Percentiles rank a stretch among this genome's conserved stretches.
phyloP scores from a whole-genome alignment of 2,888 invertebrate species.

The Mycalesis mineus region DNA sequence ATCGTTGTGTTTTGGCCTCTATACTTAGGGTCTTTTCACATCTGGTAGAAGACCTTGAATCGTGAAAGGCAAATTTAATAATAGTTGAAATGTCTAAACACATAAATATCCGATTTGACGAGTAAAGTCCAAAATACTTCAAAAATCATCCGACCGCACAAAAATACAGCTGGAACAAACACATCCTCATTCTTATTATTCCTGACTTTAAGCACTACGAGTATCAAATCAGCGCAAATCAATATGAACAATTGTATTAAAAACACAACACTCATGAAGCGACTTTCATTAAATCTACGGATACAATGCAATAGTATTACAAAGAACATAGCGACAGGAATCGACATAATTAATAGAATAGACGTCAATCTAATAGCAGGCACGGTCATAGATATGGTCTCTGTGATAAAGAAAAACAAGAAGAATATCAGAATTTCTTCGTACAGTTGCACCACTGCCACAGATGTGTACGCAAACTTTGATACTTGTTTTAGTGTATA shows the following conservation, averaged over 20 bases:
- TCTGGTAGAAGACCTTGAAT: too few relatives aligned
- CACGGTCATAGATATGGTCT: neutral
- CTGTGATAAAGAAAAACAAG: neutral
- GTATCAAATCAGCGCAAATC: conserved; percentile 14
- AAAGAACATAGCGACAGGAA: conserved; percentile 13
- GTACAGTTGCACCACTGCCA: conserved; percentile 17
- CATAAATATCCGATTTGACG: conserved; percentile 4
- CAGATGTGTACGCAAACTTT: conserved; percentile 12
- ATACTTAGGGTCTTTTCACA: too few relatives aligned
- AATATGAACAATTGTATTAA: conserved; percentile 20
- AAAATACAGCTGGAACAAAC: neutral
- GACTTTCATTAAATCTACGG: conserved; percentile 1
- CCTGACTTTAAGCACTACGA: conserved; percentile 11
- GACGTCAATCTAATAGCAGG: conserved; percentile 23
- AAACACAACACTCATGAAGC: conserved; percentile 9
- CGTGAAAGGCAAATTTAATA: neutral
- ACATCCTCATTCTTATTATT: neutral
- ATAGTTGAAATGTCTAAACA: conserved; percentile 8
- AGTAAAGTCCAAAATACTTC: conserved; percentile 15
- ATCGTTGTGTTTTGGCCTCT: too few relatives aligned
- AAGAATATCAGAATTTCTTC: conserved; percentile 12
- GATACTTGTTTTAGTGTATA: conserved; percentile 19
- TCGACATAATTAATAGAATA: conserved; percentile 17
- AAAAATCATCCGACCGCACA: conserved; percentile 11
- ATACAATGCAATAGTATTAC: conserved; percentile 9